A percentile compares a stretch with the other conserved stretches of the same genome.
phyloP scores from a whole-genome alignment of 2,797 vertebrate species.

The Falco novaeseelandiae region DNA sequence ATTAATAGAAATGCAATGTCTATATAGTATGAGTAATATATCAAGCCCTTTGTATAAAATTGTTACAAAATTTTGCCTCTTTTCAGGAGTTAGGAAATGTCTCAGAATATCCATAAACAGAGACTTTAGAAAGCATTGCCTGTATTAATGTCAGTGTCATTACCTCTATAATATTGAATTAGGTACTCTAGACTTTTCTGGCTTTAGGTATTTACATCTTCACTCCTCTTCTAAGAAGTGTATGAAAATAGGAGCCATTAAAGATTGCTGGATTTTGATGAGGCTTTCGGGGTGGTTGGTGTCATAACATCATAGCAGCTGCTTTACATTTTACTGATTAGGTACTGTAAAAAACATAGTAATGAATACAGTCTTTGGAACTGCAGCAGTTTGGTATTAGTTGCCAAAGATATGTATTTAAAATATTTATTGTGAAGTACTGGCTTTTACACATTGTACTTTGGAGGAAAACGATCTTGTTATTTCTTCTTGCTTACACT shows the following conservation, averaged over 20 bases:
- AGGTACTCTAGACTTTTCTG: neutral
- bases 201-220: neutral
- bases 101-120: neutral
- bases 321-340: constrained; percentile 16
- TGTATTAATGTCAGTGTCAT: neutral
- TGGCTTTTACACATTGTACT: neutral
- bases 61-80: neutral
- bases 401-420: neutral
- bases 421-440: neutral
- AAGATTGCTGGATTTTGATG: neutral
- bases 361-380: neutral
- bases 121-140: neutral
- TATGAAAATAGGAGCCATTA: neutral
- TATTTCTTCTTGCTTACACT: neutral
- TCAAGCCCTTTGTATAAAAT: neutral
- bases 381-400: neutral
- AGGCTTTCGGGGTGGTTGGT: constrained; percentile 12
- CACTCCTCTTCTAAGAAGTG: neutral
- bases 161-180: neutral
- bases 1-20: neutral
- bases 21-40: neutral
- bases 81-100: neutral
- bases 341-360: neutral
- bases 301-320: neutral
- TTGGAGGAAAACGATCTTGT: neutral